A percentile compares a stretch with the other conserved stretches of the same genome.
Conservation (phyloP, 2,888 invertebrate genomes). For the Myopa testacea region DNA sequence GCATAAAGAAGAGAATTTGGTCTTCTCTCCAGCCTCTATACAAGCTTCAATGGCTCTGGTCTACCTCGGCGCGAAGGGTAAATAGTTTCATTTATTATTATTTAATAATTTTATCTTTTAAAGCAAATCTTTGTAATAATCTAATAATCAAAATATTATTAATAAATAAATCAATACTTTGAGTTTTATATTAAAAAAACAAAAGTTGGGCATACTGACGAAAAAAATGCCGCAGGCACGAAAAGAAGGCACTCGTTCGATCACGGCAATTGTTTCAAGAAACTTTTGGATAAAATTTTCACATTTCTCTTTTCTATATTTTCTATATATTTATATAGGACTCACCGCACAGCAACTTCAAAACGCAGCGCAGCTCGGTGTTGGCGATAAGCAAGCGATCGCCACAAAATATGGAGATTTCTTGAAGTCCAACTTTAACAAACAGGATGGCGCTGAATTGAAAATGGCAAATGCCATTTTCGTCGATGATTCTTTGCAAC, state of each 20-base stretch:
- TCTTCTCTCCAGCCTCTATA: slow-evolving; percentile 70
- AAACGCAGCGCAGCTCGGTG: slow-evolving; percentile 47
- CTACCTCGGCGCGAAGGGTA: slow-evolving; percentile 77
- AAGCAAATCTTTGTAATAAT: too few species aligned
- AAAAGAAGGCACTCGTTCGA: too few species aligned
- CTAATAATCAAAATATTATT: too few species aligned
- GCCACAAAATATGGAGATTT: slow-evolving; percentile 56
- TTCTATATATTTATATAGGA: background rate
- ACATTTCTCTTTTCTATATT: too few species aligned
- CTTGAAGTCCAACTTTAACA: slow-evolving; percentile 48
- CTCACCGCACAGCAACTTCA: slow-evolving; percentile 59
- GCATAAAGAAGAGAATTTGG: slow-evolving; percentile 50
- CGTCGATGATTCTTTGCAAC: slow-evolving; percentile 71
- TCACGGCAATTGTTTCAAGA: too few species aligned
- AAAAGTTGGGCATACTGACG: too few species aligned
- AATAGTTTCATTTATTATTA: background rate
- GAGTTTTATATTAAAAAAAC: too few species aligned
- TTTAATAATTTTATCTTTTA: too few species aligned
- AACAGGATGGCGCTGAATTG: slow-evolving; percentile 46
- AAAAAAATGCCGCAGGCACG: too few species aligned
- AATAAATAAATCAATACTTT: too few species aligned
- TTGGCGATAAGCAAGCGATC: slow-evolving; percentile 52
- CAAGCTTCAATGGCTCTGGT: slow-evolving; percentile 79
- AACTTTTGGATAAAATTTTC: too few species aligned
- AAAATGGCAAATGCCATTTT: slow-evolving; percentile 81